Conservation (phyloP, 2,888 invertebrate genomes). For the Brassicogethes aeneus region DNA sequence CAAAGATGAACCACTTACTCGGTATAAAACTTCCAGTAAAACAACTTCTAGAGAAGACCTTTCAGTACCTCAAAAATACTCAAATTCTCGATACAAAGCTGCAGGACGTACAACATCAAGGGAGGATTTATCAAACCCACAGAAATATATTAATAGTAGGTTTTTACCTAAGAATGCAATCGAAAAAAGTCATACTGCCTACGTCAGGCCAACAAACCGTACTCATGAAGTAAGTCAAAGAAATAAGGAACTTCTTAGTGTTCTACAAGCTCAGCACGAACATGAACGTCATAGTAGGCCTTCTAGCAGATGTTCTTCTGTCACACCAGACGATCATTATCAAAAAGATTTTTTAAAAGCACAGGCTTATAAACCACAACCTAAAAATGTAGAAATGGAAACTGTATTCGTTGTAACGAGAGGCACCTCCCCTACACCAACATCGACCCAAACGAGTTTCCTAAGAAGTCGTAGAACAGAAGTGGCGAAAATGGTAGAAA, state of each 20-base stretch:
- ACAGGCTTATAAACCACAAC: conserved; percentile 6
- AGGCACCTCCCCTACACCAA: conserved; percentile 70
- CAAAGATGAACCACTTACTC: conserved; percentile 12
- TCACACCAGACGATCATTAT: conserved; percentile 25
- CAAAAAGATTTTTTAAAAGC: conserved; percentile 7
- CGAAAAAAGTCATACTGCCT: conserved; percentile 39
- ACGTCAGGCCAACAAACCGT: conserved; percentile 31
- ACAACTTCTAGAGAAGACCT: not conserved
- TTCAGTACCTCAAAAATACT: not conserved
- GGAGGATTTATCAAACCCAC: conserved; percentile 34
- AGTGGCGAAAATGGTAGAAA: conserved; percentile 63
- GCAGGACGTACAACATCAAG: conserved; percentile 27
- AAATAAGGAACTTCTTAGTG: conserved; percentile 36
- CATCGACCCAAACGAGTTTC: conserved; percentile 45
- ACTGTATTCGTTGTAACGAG: conserved; percentile 60
- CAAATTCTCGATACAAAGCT: conserved; percentile 16
- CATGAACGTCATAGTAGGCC: conserved; percentile 30
- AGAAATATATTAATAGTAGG: conserved; percentile 39
- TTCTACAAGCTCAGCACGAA: conserved; percentile 33
- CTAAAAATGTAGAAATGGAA: conserved; percentile 31
- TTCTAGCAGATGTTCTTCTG: conserved; percentile 32
- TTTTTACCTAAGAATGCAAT: conserved; percentile 40
- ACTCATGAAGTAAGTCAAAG: conserved; percentile 36
- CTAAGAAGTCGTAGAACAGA: conserved; percentile 61
- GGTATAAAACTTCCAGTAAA: conserved; percentile 4